A percentile compares a stretch with the other conserved stretches of the same genome.
Evolutionary conservation across 2,797 vertebrate species (phyloP).

Genomic region (Dicrostonyx torquatus): DNA sequence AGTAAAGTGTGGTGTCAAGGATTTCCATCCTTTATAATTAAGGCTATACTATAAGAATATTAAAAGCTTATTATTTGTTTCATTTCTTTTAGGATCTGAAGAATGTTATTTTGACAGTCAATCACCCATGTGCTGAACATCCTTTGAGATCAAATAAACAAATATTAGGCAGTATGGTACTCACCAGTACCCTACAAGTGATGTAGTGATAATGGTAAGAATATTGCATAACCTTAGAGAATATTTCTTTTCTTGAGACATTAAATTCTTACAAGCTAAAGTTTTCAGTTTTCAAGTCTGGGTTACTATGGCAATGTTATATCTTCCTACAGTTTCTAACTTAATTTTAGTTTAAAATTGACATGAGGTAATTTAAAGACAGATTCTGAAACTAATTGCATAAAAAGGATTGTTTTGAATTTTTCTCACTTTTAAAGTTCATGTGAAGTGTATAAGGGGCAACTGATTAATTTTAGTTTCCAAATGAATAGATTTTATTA

Average conservation of each 20-base stretch:
- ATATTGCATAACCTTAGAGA: conserved; percentile 1
- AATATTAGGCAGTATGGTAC: not conserved
- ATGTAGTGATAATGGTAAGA: not conserved
- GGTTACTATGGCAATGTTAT: conserved; percentile 74
- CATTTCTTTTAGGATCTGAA: not conserved
- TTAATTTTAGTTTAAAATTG: conserved; percentile 78
- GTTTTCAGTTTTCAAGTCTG: conserved; percentile 58
- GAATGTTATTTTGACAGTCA: not conserved
- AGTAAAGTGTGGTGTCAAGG: not conserved
- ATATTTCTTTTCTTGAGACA: conserved; percentile 41
- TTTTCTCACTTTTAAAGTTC: conserved; percentile 36
- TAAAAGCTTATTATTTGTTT: not conserved
- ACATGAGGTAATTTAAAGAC: conserved; percentile 73
- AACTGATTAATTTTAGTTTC: conserved; percentile 55
- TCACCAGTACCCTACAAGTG: not conserved
- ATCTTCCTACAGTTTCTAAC: conserved; percentile 64
- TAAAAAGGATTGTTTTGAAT: conserved; percentile 52
- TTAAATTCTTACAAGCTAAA: conserved; percentile 57
- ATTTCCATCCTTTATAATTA: not conserved
- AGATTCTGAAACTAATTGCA: conserved; percentile 60
- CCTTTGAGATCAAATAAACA: not conserved
- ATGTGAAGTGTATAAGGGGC: conserved; percentile 42
- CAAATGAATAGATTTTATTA: not conserved
- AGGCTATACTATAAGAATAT: not conserved
- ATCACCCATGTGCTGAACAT: not conserved